phyloP scores from a whole-genome alignment of 2,888 invertebrate genomes.

The Apodemia zela region DNA sequence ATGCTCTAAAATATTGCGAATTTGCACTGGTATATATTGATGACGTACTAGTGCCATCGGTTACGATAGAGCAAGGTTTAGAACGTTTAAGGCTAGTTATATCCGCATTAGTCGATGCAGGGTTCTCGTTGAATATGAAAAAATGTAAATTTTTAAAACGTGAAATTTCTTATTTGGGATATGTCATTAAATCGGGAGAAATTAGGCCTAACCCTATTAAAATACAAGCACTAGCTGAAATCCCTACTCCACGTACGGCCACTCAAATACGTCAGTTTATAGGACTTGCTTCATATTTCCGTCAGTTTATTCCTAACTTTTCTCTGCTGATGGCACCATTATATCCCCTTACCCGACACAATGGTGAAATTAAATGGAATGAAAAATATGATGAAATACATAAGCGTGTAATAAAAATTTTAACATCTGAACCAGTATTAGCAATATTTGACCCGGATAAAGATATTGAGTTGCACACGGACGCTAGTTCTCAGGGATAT shows the following conservation, averaged over 20 bases:
- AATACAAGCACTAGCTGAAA: slow-evolving; percentile 17
- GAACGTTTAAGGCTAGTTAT: slow-evolving; percentile 19
- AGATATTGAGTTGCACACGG: slow-evolving; percentile 30
- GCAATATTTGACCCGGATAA: slow-evolving; percentile 30
- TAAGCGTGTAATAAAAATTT: slow-evolving; percentile 21
- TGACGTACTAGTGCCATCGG: slow-evolving; percentile 25
- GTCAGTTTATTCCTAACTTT: slow-evolving; percentile 32
- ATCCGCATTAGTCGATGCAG: slow-evolving; percentile 8
- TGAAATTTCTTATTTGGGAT: slow-evolving; percentile 22
- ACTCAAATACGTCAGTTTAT: slow-evolving; percentile 32
- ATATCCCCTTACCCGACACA: slow-evolving; percentile 36
- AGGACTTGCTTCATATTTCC: slow-evolving; percentile 32
- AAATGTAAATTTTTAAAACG: slow-evolving; percentile 26
- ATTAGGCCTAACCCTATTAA: slow-evolving; percentile 23
- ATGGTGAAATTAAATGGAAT: slow-evolving; percentile 33
- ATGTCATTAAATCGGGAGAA: slow-evolving; percentile 19
- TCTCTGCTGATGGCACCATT: slow-evolving; percentile 30
- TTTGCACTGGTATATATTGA: slow-evolving; percentile 25
- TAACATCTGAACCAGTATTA: slow-evolving; percentile 28
- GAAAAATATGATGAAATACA: slow-evolving; percentile 27
- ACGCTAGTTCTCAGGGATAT: slow-evolving; percentile 32
- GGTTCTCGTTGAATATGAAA: slow-evolving; percentile 24
- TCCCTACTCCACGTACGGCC: not conserved
- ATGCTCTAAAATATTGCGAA: slow-evolving; percentile 24
- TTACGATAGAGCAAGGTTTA: slow-evolving; percentile 17